Base-by-base conservation (phyloP, 2,113 vertebrate genomes). In the Chionomys nivalis region DNA sequence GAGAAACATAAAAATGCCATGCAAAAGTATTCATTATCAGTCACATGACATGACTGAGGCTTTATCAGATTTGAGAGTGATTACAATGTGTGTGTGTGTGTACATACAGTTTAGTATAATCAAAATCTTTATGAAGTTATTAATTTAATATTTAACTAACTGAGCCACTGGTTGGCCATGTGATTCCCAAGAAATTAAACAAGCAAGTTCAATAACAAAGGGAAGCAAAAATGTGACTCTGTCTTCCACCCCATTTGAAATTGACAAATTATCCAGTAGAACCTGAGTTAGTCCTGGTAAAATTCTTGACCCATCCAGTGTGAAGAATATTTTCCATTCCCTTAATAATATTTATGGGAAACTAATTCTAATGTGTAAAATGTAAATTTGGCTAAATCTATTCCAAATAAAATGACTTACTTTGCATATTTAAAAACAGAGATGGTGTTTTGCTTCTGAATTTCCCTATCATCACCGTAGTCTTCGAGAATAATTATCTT, bases 391-490 rank as follows among this genome's bases (percentile, higher is more conserved):
- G 2, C 52, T 73, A 92, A 68, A 39, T 75, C 26, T 83, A 52
- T 70, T 52, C 24, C 36, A 49, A 93, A 65, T 42, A 87, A 75
- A 89, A 96, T 83, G 14, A 2, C 14, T 93, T 93, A 72, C 10
- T 89, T 88, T 92, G 87, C 36, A 63, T 83, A 93, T 87, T 93
- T 94, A 97, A 89, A 85, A 12, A 39, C 2, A 0, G 17, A 83
- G 55, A 33, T 33, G 65, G 3, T 6, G 0, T 44, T 95, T 88
- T 44, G 11, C 65, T 55, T 89, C 89, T 94, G 78, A 91, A 91
- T 94, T 96, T 92, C 65, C 79, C 61, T 87, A 66, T 52, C n/a
- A 78, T 75, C 81, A 72, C 36, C 28, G 63, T 3, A 52, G 23
- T 77, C 87, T 89, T 24, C 47, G 13, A 78, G 73, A 88, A 83